Percentiles rank a stretch among this genome's conserved stretches.
Evolutionary conservation across 2,113 vertebrate genomes (phyloP).

Genomic region (Thymallus thymallus): DNA sequence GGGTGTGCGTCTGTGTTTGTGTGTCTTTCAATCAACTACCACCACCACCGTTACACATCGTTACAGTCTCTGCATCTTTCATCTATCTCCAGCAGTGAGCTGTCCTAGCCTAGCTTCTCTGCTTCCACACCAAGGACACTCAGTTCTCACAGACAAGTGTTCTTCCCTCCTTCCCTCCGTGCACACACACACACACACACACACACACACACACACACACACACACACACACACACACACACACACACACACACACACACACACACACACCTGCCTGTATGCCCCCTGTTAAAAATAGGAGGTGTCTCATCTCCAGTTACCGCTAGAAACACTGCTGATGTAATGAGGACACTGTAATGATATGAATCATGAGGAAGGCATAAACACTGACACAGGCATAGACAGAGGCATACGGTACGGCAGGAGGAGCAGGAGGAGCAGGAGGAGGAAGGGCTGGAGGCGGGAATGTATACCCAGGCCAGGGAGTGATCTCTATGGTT

Average conservation of each 20-base stretch:
- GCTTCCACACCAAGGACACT: conserved; percentile 29
- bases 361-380: conserved; percentile 29
- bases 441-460: conserved; percentile 2
- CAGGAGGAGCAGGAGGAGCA: neutral
- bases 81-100: neutral
- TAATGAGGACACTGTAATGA: conserved; percentile 32
- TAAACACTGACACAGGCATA: conserved; percentile 18
- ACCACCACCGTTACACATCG: conserved; percentile 15
- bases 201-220: too few species aligned
- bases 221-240: too few species aligned
- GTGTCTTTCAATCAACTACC: conserved; percentile 8
- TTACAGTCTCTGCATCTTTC: conserved; percentile 17
- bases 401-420: neutral
- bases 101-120: neutral
- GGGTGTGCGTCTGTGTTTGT: too few species aligned
- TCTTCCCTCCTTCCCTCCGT: neutral
- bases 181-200: too few species aligned
- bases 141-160: conserved; percentile 18
- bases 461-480: neutral
- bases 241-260: too few species aligned
- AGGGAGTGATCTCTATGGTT: conserved; percentile 13
- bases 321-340: conserved; percentile 24
- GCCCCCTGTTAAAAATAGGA: conserved; percentile 20
- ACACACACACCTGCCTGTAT: neutral
- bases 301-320: conserved; percentile 26